Base-by-base conservation (phyloP, 2,113 vertebrate genomes). In the Sprattus sprattus region DNA sequence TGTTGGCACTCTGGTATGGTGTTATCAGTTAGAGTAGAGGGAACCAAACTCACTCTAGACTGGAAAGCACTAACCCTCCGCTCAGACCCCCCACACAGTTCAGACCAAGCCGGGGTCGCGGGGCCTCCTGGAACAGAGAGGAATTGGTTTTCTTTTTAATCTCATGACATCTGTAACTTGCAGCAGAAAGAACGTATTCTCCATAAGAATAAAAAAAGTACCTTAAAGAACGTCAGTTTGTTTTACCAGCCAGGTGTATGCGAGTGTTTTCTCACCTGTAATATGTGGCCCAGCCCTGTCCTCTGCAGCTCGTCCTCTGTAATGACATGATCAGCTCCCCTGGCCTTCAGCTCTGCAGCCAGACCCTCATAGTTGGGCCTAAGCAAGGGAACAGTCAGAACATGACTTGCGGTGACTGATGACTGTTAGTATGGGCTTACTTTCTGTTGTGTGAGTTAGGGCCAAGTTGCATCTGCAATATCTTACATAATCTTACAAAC, bases 281-380 rank as follows among this genome's bases (percentile, higher is more conserved):
- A 93, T 84, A 89, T 85, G 87, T 91, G 92, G 89, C 88, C 91
- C 75, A 84, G 90, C 91, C 92, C 93, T 85, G 87, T 85, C 90
- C 94, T 92, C 88, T 90, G 81, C 50, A 93, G 89, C 86, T 89
- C 92, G 89, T 94, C 92, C 91, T 91, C 92, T 90, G 89, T 95
- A 92, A 95, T 92, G 92, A 93, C 89, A 86, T 86, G 50, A 64
- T 92, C 92, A 83, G 91, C 93, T 90, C 91, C 88, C 86, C 94
- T 90, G 82, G 89, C 88, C 89, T 83, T 83, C 64, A 90, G 89
- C 87, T 95, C 90, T 83, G 93, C 90, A 84, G 92, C 92, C 91
- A 95, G 81, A 86, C 90, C 81, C 6, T 92, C 90, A 86, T 93
- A 88, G 90, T 85, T 90, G 83, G 82, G 52, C 89, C 92, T 94